phyloP scores from a whole-genome alignment of 2,888 invertebrate genomes.

The Thalpophila matura region DNA sequence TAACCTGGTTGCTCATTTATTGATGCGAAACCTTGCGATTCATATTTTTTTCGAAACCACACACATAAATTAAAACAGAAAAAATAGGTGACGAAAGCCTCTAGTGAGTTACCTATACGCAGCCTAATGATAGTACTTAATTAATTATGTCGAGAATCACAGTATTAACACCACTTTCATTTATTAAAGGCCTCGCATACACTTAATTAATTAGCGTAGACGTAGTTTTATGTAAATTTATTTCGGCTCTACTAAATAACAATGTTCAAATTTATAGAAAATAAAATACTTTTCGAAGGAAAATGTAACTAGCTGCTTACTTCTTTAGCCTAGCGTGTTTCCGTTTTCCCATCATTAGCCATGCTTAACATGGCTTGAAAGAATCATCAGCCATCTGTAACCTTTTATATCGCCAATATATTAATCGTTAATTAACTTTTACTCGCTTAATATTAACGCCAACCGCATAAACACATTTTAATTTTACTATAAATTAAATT shows the following conservation, averaged over 20 bases:
- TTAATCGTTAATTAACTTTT: background rate
- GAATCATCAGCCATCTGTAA: background rate
- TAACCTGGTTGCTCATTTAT: background rate
- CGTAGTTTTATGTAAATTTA: constrained; percentile 10
- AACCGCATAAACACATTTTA: background rate
- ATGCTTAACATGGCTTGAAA: background rate
- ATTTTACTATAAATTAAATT: constrained; percentile 3
- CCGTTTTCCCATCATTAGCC: background rate
- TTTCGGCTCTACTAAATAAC: constrained; percentile 12
- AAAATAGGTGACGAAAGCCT: constrained; percentile 17
- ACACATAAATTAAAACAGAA: background rate
- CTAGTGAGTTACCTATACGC: constrained; percentile 7
- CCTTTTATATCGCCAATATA: background rate
- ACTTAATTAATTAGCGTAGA: constrained; percentile 39
- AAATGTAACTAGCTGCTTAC: background rate
- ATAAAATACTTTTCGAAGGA: background rate
- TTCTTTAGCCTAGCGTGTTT: background rate
- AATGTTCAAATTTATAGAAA: background rate
- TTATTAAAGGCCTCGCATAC: constrained; percentile 37
- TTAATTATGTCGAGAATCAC: constrained; percentile 48
- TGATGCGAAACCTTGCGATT: background rate
- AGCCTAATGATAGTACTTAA: constrained; percentile 21
- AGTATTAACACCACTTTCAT: constrained; percentile 37
- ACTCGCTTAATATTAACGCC: background rate
- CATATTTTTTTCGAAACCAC: background rate